Conservation (phyloP, 2,888 invertebrate species). For the Macrosiphum euphorbiae region DNA sequence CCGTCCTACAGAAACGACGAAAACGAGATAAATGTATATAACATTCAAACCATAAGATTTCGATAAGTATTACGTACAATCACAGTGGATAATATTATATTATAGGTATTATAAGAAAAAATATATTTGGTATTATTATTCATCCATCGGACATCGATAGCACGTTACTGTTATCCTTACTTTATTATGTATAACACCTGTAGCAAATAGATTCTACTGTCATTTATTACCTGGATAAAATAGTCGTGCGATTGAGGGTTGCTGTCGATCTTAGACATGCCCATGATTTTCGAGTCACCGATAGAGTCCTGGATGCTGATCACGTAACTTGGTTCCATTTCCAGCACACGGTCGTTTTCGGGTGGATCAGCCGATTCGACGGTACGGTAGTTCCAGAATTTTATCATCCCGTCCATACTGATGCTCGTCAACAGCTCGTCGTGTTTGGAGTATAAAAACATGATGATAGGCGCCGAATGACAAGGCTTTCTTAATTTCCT, state of each 20-base stretch:
- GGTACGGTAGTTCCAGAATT: constrained; percentile 91
- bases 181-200: too few species aligned
- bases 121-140: too few species aligned
- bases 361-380: constrained; percentile 88
- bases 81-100: too few species aligned
- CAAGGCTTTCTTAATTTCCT: constrained; percentile 80
- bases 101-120: too few species aligned
- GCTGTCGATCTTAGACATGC: constrained; percentile 69
- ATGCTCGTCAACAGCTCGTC: constrained; percentile 74
- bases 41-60: background rate
- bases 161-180: too few species aligned
- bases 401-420: constrained; percentile 73
- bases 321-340: constrained; percentile 89
- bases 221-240: constrained; percentile 53
- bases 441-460: constrained; percentile 73
- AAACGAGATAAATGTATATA: background rate
- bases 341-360: constrained; percentile 81
- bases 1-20: constrained; percentile 77
- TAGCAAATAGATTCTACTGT: background rate
- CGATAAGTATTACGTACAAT: background rate
- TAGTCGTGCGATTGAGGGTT: constrained; percentile 18
- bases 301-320: constrained; percentile 74
- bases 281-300: constrained; percentile 72
- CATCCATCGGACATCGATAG: too few species aligned
- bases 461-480: constrained; percentile 82